Evolutionary conservation across 2,888 invertebrate species (phyloP).

Genomic region (Noctua janthe): DNA sequence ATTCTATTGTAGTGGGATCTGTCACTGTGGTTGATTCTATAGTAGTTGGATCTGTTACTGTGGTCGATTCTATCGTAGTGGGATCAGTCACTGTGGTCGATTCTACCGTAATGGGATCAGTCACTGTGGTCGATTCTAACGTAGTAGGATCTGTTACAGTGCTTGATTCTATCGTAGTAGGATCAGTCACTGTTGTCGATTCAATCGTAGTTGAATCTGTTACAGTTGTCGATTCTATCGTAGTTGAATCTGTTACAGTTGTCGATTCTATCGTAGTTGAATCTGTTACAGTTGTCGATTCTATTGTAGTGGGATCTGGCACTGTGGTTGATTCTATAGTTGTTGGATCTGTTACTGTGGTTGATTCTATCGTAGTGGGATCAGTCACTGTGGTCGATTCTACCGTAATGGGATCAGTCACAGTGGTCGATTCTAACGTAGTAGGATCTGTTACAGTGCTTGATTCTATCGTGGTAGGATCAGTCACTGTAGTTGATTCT

Average conservation of each 20-base stretch:
- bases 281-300: slow-evolving; percentile 5
- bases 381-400: background rate
- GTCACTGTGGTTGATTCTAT: slow-evolving; percentile 4
- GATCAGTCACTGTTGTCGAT: background rate
- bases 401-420: too few species aligned
- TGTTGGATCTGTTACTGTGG: background rate
- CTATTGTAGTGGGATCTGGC: background rate
- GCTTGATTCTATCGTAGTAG: background rate
- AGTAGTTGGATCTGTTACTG: background rate
- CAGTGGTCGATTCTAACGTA: too few species aligned
- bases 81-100: slow-evolving; percentile 14
- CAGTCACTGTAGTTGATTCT: too few species aligned
- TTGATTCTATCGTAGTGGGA: background rate
- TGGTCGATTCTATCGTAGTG: slow-evolving; percentile 3
- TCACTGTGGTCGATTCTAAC: background rate
- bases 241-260: background rate
- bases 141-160: background rate
- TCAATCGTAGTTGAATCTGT: slow-evolving; percentile 13
- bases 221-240: background rate
- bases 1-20: background rate
- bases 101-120: background rate
- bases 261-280: background rate
- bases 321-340: slow-evolving; percentile 8
- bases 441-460: too few species aligned
- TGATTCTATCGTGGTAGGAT: too few species aligned